A percentile compares a stretch with the other conserved stretches of the same genome.
phyloP scores from a whole-genome alignment of 1,140 invertebrate genomes.

The Hermetia illucens region DNA sequence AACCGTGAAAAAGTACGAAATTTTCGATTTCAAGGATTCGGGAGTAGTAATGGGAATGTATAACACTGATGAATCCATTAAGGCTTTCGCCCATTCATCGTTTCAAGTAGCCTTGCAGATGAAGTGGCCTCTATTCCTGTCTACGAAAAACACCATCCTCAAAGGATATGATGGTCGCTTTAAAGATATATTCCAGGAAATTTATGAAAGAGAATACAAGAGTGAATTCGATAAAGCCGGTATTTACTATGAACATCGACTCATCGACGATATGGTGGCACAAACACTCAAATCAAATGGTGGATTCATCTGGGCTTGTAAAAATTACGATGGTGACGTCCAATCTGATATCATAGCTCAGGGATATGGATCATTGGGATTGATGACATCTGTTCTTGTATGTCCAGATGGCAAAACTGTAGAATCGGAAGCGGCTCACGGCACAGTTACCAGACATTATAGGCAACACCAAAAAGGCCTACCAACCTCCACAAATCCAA shows the following conservation, averaged over 20 bases:
- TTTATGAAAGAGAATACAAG: slow-evolving; percentile 70
- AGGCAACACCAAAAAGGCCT: slow-evolving; percentile 63
- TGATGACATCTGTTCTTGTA: slow-evolving; percentile 87
- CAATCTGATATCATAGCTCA: slow-evolving; percentile 79
- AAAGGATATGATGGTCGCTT: slow-evolving; percentile 85
- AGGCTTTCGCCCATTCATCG: slow-evolving; percentile 69
- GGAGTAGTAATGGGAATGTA: slow-evolving; percentile 80
- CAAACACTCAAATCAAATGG: slow-evolving; percentile 74
- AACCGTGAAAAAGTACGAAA: slow-evolving; percentile 34
- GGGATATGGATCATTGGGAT: slow-evolving; percentile 72
- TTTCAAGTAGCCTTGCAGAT: slow-evolving; percentile 73
- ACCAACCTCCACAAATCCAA: slow-evolving; percentile 78
- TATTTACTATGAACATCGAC: slow-evolving; percentile 85
- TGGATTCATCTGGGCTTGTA: slow-evolving; percentile 86
- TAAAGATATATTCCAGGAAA: slow-evolving; percentile 86
- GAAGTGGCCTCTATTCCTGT: slow-evolving; percentile 71
- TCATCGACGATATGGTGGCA: slow-evolving; percentile 89
- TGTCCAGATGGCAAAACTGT: slow-evolving; percentile 85
- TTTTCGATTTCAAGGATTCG: slow-evolving; percentile 59
- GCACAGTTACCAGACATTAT: slow-evolving; percentile 83
- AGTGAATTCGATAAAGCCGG: slow-evolving; percentile 55
- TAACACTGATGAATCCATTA: slow-evolving; percentile 77
- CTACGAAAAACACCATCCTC: slow-evolving; percentile 85
- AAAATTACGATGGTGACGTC: slow-evolving; percentile 87
- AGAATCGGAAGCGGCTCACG: slow-evolving; percentile 84